Evolutionary conservation across 2,797 vertebrate genomes (phyloP).

Genomic region (Poeciliopsis gracilis): DNA sequence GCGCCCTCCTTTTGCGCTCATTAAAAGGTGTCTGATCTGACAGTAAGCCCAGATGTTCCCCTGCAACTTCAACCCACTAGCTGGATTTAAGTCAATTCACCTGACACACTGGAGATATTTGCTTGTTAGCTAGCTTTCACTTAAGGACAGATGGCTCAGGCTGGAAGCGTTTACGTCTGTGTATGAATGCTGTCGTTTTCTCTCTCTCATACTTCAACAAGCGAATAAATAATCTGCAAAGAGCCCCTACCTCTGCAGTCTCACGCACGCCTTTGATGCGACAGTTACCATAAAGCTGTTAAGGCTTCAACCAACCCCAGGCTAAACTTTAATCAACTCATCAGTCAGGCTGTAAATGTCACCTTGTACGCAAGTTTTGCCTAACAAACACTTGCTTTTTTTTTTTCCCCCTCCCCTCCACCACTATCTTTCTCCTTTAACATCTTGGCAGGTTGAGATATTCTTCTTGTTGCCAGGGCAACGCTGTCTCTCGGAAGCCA

Average conservation of each 20-base stretch:
- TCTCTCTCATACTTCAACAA: slow-evolving; percentile 23
- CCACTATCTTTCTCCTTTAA: slow-evolving; percentile 46
- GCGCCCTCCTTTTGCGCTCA: slow-evolving; percentile 35
- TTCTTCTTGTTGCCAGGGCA: slow-evolving; percentile 74
- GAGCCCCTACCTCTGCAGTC: slow-evolving; percentile 32
- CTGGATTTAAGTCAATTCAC: slow-evolving; percentile 35
- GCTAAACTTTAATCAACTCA: slow-evolving; percentile 58
- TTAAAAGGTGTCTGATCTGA: slow-evolving; percentile 51
- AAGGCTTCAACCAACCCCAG: slow-evolving; percentile 45
- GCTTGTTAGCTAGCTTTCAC: slow-evolving; percentile 37
- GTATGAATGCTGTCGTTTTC: not conserved
- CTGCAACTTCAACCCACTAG: slow-evolving; percentile 44
- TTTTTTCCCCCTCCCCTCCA: slow-evolving; percentile 12
- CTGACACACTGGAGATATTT: slow-evolving; percentile 19
- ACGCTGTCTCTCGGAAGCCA: slow-evolving; percentile 66
- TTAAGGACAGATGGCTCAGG: slow-evolving; percentile 31
- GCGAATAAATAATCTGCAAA: slow-evolving; percentile 51
- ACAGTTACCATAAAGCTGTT: slow-evolving; percentile 60
- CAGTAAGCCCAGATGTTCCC: slow-evolving; percentile 38
- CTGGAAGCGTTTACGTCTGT: slow-evolving; percentile 16
- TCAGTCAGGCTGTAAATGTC: slow-evolving; percentile 57
- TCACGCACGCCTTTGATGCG: slow-evolving; percentile 52
- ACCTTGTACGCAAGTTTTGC: slow-evolving; percentile 62
- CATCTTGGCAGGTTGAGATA: slow-evolving; percentile 59
- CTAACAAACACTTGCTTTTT: slow-evolving; percentile 35